phyloP scores from a whole-genome alignment of 2,888 invertebrate genomes.

The Lasius platythorax region DNA sequence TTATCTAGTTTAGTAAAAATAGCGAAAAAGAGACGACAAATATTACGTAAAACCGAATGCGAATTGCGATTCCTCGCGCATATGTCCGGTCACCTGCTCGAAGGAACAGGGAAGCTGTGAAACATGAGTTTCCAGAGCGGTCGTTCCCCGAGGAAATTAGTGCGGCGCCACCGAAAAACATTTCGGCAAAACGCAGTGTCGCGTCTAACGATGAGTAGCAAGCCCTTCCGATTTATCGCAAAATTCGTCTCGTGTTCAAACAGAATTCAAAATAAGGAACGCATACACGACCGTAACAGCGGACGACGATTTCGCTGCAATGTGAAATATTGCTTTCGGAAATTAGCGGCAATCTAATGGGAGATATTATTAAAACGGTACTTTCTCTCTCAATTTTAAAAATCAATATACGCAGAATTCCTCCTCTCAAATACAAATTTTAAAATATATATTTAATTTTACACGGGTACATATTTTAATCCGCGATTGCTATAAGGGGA shows the following conservation, averaged over 20 bases:
- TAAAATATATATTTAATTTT: not conserved
- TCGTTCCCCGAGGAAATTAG: constrained; percentile 55
- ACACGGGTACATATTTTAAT: not conserved
- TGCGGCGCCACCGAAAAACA: constrained; percentile 39
- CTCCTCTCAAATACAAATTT: not conserved
- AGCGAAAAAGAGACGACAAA: constrained; percentile 11
- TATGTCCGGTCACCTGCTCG: constrained; percentile 31
- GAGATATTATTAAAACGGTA: constrained; percentile 14
- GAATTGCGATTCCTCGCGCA: constrained; percentile 48
- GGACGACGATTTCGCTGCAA: not conserved
- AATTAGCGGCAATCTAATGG: constrained; percentile 15
- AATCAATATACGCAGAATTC: not conserved
- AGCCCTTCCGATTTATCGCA: constrained; percentile 39
- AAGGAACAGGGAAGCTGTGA: constrained; percentile 37
- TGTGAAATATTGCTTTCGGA: constrained; percentile 8
- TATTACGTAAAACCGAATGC: constrained; percentile 19
- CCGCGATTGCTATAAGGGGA: not conserved
- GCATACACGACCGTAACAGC: constrained; percentile 16
- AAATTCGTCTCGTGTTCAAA: constrained; percentile 38
- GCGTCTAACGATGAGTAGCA: constrained; percentile 44
- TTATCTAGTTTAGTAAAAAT: constrained; percentile 7
- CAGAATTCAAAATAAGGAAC: constrained; percentile 45
- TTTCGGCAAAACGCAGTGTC: constrained; percentile 41
- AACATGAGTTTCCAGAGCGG: constrained; percentile 45
- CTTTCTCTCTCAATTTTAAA: constrained; percentile 1